Base-by-base conservation (phyloP, 37 sponge, comb jelly and placozoan genomes). In the Halisarca cf. caerulea region DNA sequence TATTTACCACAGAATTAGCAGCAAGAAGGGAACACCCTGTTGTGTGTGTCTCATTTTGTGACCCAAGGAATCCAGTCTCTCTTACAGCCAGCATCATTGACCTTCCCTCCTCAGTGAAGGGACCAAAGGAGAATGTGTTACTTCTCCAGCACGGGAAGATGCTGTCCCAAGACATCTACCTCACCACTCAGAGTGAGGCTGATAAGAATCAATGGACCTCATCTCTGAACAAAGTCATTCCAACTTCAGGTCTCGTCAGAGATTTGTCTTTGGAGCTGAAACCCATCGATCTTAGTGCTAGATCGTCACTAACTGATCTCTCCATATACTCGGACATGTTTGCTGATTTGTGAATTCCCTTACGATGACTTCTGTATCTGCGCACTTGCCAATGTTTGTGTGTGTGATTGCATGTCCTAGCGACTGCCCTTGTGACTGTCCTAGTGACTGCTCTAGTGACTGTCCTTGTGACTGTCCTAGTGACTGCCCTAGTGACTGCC, bases 261-360 rank as follows among this genome's bases (percentile, higher is more conserved):
- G 69, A 68, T 2, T 32, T 68, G 3, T 68, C 69, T 6, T 30
- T 68, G 17, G 14, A 28, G 1, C 69, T 68, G 4, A 34, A 68
- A 1, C 69, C 69, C 2, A 18, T 68, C 32, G 69, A 68, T 30
- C 34, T 68, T 2, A 68, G 32, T 34, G 15, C 1, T 28, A 27
- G 30, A 27, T 68, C 69, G 17, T 34, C 30, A 2, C 17, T 3
- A 33, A 74, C 77, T 0, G 77, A 74, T 17, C 77, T 74, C 42
- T 74, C 77, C 21, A 74, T 74, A 40, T 40, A 23, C 6, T 74
- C 77, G 1, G 77, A 74, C 77, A 74, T 74, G 77, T 74, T 74
- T 25, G 36, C 43, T 44, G 77, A 74, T 36, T 11, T 74, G n/a
- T n/a, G n/a, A n/a, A n/a, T n/a, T n/a, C n/a, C 32, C 37, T 69